Evolutionary conservation across 2,888 invertebrate species (phyloP).

Genomic region (Noctua janthe): DNA sequence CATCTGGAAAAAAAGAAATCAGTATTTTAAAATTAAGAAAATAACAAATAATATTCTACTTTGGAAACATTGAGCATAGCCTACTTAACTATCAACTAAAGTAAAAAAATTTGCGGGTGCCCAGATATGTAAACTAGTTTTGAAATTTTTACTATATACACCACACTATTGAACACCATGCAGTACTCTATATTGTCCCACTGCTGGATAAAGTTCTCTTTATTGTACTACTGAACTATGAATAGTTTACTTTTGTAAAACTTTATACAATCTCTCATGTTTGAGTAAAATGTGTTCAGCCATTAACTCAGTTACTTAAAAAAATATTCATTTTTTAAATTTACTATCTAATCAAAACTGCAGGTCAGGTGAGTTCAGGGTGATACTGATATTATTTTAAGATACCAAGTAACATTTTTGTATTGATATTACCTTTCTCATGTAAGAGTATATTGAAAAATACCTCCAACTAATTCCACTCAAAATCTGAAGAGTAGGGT

Average conservation of each 20-base stretch:
- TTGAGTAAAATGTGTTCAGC: not conserved
- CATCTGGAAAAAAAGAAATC: no score
- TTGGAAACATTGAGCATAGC: no score
- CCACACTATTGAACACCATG: not conserved
- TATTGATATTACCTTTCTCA: not conserved
- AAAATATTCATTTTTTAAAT: not conserved
- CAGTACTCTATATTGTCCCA: not conserved
- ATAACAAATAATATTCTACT: no score
- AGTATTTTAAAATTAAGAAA: no score
- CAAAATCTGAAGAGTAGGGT: slow-evolving; percentile 3
- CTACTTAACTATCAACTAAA: no score
- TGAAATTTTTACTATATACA: no score
- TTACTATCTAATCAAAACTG: not conserved
- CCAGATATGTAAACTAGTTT: no score
- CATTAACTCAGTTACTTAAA: not conserved
- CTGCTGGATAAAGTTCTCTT: not conserved
- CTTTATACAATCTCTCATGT: not conserved
- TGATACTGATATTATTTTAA: slow-evolving; percentile 6
- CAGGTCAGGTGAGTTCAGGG: slow-evolving; percentile 19
- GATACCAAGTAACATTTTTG: slow-evolving; percentile 1
- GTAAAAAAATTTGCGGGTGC: no score
- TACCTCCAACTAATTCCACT: not conserved
- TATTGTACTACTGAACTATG: not conserved
- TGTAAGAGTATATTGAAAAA: not conserved
- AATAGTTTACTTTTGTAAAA: not conserved